Evolutionary conservation across 53 echinoderm and acorn worm species (phyloP).

Genomic region (Temnopleurus reevesii): DNA sequence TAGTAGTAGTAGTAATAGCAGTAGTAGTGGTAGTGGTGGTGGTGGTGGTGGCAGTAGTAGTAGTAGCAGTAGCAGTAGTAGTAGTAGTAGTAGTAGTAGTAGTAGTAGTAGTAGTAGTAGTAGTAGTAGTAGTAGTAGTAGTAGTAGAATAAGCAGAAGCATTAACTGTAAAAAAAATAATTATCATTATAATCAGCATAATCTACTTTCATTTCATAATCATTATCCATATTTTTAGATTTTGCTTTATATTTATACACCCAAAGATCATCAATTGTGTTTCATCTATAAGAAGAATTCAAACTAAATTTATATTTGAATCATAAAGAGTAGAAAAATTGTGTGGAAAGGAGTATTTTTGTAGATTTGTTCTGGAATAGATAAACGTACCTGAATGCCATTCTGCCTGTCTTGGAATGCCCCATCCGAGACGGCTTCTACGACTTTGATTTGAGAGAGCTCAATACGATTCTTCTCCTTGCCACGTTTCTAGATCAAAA

Average conservation of each 20-base stretch:
- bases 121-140: not conserved
- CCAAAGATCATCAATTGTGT: too few species aligned
- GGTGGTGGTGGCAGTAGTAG: too few species aligned
- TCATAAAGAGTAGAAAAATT: too few species aligned
- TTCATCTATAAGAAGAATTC: too few species aligned
- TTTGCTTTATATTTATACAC: too few species aligned
- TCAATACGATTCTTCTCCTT: slow-evolving; percentile 83
- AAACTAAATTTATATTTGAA: too few species aligned
- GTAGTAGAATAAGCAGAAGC: too few species aligned
- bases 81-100: not conserved
- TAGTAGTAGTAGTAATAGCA: not conserved
- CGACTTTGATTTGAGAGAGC: slow-evolving; percentile 72
- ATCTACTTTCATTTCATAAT: too few species aligned
- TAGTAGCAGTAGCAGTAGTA: too few species aligned
- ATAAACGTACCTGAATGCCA: slow-evolving; percentile 90
- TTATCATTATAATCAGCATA: not conserved
- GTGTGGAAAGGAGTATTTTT: too few species aligned
- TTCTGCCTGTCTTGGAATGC: slow-evolving; percentile 63
- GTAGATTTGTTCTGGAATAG: too few species aligned
- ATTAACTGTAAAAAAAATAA: not conserved
- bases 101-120: not conserved
- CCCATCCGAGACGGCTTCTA: slow-evolving; percentile 73
- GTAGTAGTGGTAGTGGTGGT: not conserved
- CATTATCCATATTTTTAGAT: too few species aligned
- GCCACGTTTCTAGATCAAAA: slow-evolving; percentile 74